Evolutionary conservation across 2,888 invertebrate species (phyloP).

Genomic region (Andrena haemorrhoa): DNA sequence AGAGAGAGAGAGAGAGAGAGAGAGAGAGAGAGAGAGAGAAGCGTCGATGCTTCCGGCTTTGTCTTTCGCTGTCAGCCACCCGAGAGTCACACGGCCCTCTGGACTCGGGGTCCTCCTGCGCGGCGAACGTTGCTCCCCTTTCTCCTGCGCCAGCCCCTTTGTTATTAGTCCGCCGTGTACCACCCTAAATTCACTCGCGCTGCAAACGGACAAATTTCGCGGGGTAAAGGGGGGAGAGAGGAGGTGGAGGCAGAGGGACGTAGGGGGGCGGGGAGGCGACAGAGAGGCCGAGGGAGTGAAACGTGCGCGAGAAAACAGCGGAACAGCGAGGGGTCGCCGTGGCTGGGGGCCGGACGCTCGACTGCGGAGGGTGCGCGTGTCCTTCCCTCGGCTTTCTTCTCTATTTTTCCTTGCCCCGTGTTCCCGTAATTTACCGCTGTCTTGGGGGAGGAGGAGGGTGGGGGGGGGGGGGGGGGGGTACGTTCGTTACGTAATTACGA

Average conservation of each 20-base stretch:
- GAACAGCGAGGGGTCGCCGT: conserved; percentile 24
- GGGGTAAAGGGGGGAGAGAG: conserved; percentile 19
- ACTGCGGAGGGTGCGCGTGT: conserved; percentile 54
- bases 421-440: conserved; percentile 63
- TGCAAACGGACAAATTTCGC: conserved; percentile 77
- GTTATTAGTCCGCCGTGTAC: conserved; percentile 80
- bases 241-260: not conserved
- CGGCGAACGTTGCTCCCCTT: conserved; percentile 42
- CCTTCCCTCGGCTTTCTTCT: conserved; percentile 51
- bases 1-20: not conserved
- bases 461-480: conserved; percentile 23
- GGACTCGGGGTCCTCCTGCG: conserved; percentile 27
- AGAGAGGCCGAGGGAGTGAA: not conserved
- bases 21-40: conserved; percentile 28
- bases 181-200: conserved; percentile 81
- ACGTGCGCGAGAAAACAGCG: conserved; percentile 31
- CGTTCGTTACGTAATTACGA: conserved; percentile 67
- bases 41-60: conserved; percentile 44
- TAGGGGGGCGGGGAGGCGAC: not conserved
- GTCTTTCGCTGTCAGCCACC: conserved; percentile 38
- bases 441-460: conserved; percentile 25
- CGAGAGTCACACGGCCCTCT: conserved; percentile 51
- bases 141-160: conserved; percentile 72
- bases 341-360: conserved; percentile 2
- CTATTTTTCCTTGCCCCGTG: conserved; percentile 31